These are phyloP conservation scores for Dolichoris vasculosae DNA, from an alignment of 1,140 invertebrate species.

Conservation along the genomic window DNA sequence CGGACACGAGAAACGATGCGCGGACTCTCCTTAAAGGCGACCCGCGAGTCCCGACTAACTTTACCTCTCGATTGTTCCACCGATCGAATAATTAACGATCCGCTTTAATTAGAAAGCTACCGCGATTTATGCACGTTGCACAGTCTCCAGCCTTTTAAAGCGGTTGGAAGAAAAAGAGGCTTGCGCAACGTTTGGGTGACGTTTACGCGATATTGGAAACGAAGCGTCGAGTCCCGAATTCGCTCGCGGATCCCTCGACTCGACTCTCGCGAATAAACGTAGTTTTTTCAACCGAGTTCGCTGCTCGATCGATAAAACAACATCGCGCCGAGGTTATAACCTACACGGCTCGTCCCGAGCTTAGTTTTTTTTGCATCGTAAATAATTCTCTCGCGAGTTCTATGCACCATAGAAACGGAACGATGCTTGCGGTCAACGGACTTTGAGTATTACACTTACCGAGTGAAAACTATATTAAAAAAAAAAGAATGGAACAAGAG, in stretches of 20 bases:
- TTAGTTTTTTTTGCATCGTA: not conserved
- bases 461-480: not conserved
- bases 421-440: not conserved
- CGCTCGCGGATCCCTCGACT: not conserved
- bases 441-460: too few species aligned
- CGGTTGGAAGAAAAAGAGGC: too few species aligned
- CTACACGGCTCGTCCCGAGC: not conserved
- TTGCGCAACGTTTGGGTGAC: not conserved
- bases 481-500: not conserved
- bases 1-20: not conserved
- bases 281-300: not conserved
- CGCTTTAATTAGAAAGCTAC: not conserved
- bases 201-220: too few species aligned
- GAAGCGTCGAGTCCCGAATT: too few species aligned
- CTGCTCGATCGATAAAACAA: not conserved
- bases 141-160: not conserved
- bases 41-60: too few species aligned
- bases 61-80: not conserved
- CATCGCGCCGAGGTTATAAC: not conserved
- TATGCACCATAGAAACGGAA: not conserved
- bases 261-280: not conserved
- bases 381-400: not conserved
- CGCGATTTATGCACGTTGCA: too few species aligned
- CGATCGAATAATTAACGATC: not conserved
- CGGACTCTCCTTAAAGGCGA: too few species aligned